Percentiles rank a stretch among this genome's conserved stretches.
These are phyloP conservation scores for Hypanus sabinus DNA, from an alignment of 2,113 vertebrate species.

Conservation along the genomic window DNA sequence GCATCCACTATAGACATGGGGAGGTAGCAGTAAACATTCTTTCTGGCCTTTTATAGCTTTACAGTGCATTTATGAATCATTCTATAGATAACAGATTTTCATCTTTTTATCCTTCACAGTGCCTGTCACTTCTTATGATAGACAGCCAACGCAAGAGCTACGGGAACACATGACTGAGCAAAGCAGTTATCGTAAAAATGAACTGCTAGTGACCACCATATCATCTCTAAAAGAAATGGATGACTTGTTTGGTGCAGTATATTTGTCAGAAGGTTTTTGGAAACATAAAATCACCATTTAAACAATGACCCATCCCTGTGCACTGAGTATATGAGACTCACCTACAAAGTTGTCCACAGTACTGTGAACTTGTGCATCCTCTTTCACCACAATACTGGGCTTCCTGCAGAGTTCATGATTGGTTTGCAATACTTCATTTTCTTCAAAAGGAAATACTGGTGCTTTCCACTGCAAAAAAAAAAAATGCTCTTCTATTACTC, in stretches of 20 bases:
- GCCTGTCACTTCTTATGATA: background rate
- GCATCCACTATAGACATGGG: background rate
- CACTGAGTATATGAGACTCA: background rate
- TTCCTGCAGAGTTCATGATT: background rate
- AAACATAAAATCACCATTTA: background rate
- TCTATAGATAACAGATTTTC: background rate
- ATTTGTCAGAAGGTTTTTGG: background rate
- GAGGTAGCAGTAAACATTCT: background rate
- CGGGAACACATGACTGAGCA: background rate
- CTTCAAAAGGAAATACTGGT: conserved; percentile 27
- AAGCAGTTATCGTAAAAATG: background rate
- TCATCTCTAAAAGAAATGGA: background rate
- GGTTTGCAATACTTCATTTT: conserved; percentile 9
- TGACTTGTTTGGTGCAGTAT: background rate
- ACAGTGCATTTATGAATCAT: background rate
- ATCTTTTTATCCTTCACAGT: background rate
- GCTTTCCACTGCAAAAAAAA: conserved; percentile 26
- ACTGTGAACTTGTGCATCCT: conserved; percentile 58
- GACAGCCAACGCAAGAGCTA: background rate
- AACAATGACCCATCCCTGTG: background rate
- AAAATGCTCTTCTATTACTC: background rate
- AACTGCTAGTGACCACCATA: background rate
- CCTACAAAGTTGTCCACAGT: conserved; percentile 55
- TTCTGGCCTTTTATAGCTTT: background rate
- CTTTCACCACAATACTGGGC: conserved; percentile 27